A percentile compares a stretch with the other conserved stretches of the same genome.
Evolutionary conservation across 1,140 invertebrate genomes (phyloP).

Genomic region (Drosophila pruinosa): DNA sequence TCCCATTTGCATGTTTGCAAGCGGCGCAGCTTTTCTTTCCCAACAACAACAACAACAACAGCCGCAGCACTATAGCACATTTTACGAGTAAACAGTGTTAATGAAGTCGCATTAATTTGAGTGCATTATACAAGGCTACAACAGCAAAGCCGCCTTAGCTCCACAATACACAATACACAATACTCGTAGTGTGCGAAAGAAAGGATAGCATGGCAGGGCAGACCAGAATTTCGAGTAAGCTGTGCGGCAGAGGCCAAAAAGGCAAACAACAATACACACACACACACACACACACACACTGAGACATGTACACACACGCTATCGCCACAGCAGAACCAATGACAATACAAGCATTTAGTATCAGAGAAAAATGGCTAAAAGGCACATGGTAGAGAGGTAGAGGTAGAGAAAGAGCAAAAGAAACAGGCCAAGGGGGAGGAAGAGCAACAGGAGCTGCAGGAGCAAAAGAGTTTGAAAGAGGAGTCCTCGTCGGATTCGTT

Average conservation of each 20-base stretch:
- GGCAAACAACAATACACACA: conserved; percentile 25
- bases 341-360: conserved; percentile 66
- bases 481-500: conserved; percentile 1
- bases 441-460: conserved; percentile 12
- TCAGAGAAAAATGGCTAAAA: conserved; percentile 64
- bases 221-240: conserved; percentile 22
- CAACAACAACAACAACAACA: too few species aligned
- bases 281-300: conserved; percentile 8
- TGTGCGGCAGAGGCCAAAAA: conserved; percentile 23
- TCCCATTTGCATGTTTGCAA: conserved; percentile 48
- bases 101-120: conserved; percentile 80
- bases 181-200: too few species aligned
- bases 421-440: neutral
- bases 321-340: conserved; percentile 44
- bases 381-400: conserved; percentile 15
- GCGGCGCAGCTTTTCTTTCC: conserved; percentile 22
- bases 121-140: conserved; percentile 65
- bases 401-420: neutral
- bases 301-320: conserved; percentile 1
- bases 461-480: conserved; percentile 53
- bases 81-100: conserved; percentile 77
- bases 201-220: conserved; percentile 2
- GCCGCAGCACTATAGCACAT: conserved; percentile 33
- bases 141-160: conserved; percentile 41
- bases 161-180: neutral